Conservation (phyloP, 2,113 vertebrate species). For the Eclectus roratus region DNA sequence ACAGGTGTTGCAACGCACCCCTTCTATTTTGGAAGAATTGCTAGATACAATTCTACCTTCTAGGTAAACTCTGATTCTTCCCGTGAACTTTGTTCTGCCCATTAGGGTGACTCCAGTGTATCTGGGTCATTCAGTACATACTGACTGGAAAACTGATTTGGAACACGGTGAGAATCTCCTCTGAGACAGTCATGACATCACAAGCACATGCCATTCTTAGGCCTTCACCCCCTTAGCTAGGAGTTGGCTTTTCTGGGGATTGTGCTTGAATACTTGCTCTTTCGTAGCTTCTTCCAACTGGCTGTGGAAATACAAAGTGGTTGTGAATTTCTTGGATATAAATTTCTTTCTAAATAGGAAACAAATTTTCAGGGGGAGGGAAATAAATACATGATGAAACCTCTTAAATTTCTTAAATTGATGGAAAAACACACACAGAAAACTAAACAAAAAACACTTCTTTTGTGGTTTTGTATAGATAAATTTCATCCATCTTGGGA, state of each 20-base stretch:
- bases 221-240: neutral
- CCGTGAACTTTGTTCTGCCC: neutral
- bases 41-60: no score
- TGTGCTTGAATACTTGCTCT: neutral
- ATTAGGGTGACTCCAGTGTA: neutral
- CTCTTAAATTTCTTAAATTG: neutral
- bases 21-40: neutral
- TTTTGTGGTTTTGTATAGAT: neutral
- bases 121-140: neutral
- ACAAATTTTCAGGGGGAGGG: neutral
- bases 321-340: neutral
- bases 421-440: neutral
- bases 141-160: neutral
- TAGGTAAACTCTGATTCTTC: neutral
- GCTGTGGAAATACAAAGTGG: neutral
- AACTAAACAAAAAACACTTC: rapidly evolving
- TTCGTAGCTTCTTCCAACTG: neutral
- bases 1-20: neutral
- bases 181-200: neutral
- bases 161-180: neutral
- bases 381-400: neutral
- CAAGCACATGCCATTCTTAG: neutral
- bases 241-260: neutral
- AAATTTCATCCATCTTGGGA: neutral
- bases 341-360: neutral